Base-by-base conservation (phyloP, 2,797 vertebrate genomes). In the Falco novaeseelandiae region DNA sequence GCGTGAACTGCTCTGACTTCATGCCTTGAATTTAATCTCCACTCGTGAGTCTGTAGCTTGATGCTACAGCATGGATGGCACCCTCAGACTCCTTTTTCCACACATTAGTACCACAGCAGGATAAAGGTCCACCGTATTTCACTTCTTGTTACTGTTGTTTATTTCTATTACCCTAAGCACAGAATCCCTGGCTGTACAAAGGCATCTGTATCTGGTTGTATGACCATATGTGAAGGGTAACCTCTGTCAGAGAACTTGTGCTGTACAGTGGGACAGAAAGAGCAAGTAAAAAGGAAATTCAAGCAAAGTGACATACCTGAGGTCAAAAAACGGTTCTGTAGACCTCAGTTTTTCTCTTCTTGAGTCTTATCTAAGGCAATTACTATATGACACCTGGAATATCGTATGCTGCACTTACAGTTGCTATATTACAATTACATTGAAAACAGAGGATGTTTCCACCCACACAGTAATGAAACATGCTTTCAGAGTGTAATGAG, bases 401-500 rank as follows among this genome's bases (percentile, higher is more conserved):
- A 66, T 19, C 51, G 12, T 89, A n/a, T 67, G 23, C 49, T 87
- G 30, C 49, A 65, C 20, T 55, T 77, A 77, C 12, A 26, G n/a
- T 74, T 70, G 10, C 67, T 71, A 9, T 62, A 90, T 74, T 87
- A 80, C 32, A 63, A 83, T 69, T 91, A 54, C 69, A 76, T 67
- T 61, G 34, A 74, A 93, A 91, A 81, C 25, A 83, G 57, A 85
- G 76, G 10, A 48, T 87, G 49, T 87, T 95, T 87, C 71, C 88
- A 83, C 81, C 89, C 76, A 93, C 74, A 49, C 29, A 65, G 71
- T 83, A 87, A 87, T 87, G 82, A 93, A 89, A 89, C 48, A 76
- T 90, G 49, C 61, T 85, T 73, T 87, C 78, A 85, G 82, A 89
- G 8, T 61, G 57, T 87, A 96, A 93, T 74, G 30, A 93, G 83